These are phyloP conservation scores for Zygothrica quintamaculata DNA, from an alignment of 2,888 invertebrate genomes.

Conservation along the genomic window DNA sequence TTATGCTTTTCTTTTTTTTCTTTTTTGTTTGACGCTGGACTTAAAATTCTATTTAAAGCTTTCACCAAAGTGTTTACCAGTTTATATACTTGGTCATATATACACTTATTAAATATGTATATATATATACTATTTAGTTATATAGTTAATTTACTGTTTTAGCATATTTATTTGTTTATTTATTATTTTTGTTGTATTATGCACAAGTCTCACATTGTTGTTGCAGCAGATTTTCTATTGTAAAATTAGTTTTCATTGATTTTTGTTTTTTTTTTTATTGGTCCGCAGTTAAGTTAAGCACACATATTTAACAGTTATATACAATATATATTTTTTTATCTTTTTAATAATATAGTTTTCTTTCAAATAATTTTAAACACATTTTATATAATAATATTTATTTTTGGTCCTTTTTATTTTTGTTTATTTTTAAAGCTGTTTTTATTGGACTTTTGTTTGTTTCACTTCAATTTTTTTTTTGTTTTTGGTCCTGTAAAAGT, in stretches of 20 bases:
- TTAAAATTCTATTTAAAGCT: constrained; percentile 77
- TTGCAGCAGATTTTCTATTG: constrained; percentile 26
- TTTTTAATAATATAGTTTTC: constrained; percentile 6
- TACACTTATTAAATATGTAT: constrained; percentile 70
- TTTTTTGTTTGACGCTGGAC: too few species aligned
- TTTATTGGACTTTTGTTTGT: constrained; percentile 36
- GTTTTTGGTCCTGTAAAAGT: constrained; percentile 59
- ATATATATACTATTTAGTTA: constrained; percentile 15
- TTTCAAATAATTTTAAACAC: constrained; percentile 8
- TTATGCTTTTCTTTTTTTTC: background rate
- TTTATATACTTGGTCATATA: constrained; percentile 63
- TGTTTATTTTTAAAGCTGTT: constrained; percentile 51
- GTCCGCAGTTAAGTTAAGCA: constrained; percentile 61
- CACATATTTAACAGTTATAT: constrained; percentile 47
- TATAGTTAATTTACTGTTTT: background rate
- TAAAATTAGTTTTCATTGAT: constrained; percentile 1
- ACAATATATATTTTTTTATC: constrained; percentile 29
- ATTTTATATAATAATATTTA: constrained; percentile 4
- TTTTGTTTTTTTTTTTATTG: constrained; percentile 37
- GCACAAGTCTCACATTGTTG: constrained; percentile 63
- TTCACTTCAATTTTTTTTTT: constrained; percentile 31
- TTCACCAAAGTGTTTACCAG: constrained; percentile 75
- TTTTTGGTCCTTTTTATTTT: constrained; percentile 34
- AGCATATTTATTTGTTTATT: constrained; percentile 11
- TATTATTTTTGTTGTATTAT: constrained; percentile 15